phyloP scores from a whole-genome alignment of 2,888 invertebrate genomes.

The Miltochrista miniata region DNA sequence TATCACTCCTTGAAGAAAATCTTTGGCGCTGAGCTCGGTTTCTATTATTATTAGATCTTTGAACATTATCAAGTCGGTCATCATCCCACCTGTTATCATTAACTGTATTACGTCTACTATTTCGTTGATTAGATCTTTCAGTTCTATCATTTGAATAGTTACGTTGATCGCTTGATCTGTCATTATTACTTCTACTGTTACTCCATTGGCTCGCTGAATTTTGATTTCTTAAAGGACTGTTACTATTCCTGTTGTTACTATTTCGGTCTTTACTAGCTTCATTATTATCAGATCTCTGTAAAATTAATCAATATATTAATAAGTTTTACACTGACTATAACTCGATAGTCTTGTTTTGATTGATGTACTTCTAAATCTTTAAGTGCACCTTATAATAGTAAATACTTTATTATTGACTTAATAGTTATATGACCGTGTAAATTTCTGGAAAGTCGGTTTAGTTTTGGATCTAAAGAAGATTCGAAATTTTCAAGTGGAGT shows the following conservation, averaged over 20 bases:
- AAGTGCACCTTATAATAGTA: no score
- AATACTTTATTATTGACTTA: no score
- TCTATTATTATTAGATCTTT: neutral
- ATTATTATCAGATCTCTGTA: slow-evolving; percentile 11
- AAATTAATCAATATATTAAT: slow-evolving; percentile 1
- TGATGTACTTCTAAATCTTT: no score
- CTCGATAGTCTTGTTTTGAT: no score
- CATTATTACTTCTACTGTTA: neutral
- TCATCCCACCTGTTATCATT: slow-evolving; percentile 10
- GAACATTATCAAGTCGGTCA: neutral
- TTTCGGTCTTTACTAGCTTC: no score
- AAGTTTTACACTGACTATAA: neutral
- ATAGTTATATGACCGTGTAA: no score
- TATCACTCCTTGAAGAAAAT: neutral
- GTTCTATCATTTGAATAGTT: neutral
- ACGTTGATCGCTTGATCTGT: neutral
- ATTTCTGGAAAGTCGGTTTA: no score
- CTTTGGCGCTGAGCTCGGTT: neutral
- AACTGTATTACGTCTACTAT: neutral
- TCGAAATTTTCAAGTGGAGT: no score
- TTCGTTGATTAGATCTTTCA: neutral
- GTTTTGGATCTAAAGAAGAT: no score
- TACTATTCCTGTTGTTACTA: neutral
- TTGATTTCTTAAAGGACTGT: neutral
- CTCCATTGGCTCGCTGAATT: neutral